Percentiles rank a stretch among this genome's conserved stretches.
Conservation (phyloP, 2,888 invertebrate species). For the Pecten maximus region DNA sequence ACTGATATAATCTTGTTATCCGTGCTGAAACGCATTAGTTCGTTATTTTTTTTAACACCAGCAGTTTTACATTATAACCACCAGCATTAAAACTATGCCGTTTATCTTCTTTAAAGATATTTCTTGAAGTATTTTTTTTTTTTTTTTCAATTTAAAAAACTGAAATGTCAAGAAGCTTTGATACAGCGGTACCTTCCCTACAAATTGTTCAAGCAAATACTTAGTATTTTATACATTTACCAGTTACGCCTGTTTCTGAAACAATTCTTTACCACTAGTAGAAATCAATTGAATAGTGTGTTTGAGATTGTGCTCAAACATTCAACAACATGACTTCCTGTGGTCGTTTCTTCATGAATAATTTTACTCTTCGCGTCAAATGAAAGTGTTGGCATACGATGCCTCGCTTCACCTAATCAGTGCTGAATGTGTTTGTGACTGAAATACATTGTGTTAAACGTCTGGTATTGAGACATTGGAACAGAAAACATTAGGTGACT, state of each 20-base stretch:
- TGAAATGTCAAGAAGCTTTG: too few relatives aligned
- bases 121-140: too few relatives aligned
- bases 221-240: not conserved
- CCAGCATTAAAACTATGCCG: too few relatives aligned
- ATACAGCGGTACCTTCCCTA: too few relatives aligned
- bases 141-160: too few relatives aligned
- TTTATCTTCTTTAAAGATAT: too few relatives aligned
- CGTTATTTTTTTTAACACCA: too few relatives aligned
- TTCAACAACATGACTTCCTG: not conserved
- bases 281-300: not conserved
- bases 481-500: not conserved
- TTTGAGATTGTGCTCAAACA: not conserved
- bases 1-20: too few relatives aligned
- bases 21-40: too few relatives aligned
- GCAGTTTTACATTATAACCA: too few relatives aligned
- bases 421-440: not conserved
- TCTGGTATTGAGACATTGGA: not conserved
- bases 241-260: not conserved
- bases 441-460: not conserved
- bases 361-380: not conserved
- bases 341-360: not conserved
- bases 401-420: not conserved
- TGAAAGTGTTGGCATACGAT: not conserved
- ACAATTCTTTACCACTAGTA: not conserved
- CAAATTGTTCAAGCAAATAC: too few relatives aligned